These are phyloP conservation scores for Megalops atlanticus DNA, from an alignment of 2,113 vertebrate species.

Conservation along the genomic window DNA sequence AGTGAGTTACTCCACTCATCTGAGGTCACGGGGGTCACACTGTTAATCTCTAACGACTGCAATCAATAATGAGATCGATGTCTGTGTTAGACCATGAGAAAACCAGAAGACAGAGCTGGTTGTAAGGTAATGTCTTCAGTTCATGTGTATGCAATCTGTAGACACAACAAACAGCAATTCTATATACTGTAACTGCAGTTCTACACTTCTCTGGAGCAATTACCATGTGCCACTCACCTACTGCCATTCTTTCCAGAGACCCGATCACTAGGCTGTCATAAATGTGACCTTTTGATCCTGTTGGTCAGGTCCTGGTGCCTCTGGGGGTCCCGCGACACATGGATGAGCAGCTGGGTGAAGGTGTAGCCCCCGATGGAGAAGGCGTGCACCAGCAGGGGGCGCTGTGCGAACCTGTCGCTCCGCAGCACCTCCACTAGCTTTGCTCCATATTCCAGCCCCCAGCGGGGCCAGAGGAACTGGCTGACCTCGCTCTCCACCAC, in stretches of 20 bases:
- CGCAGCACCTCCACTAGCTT: conserved; percentile 59
- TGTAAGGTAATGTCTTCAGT: too few species aligned
- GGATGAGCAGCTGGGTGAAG: conserved; percentile 62
- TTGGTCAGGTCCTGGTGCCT: conserved; percentile 43
- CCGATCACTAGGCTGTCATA: conserved; percentile 71
- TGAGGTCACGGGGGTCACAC: too few species aligned
- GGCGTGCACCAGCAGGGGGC: conserved; percentile 66
- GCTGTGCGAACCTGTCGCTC: conserved; percentile 58
- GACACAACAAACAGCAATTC: too few species aligned
- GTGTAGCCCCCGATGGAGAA: conserved; percentile 72
- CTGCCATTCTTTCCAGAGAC: conserved; percentile 58
- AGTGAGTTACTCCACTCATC: too few species aligned
- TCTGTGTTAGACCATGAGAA: too few species aligned
- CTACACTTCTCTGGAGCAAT: too few species aligned
- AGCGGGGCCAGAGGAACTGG: conserved; percentile 68
- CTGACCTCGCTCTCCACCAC: conserved; percentile 60
- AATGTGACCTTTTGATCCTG: conserved; percentile 70
- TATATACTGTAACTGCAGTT: too few species aligned
- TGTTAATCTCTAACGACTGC: too few species aligned
- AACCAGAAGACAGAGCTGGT: too few species aligned
- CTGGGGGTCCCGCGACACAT: conserved; percentile 45
- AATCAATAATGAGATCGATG: too few species aligned
- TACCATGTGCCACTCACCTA: too few species aligned
- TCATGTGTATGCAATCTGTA: too few species aligned
- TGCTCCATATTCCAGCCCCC: conserved; percentile 52